Conservation (phyloP, 2,113 vertebrate genomes). For the Macrotis lagotis region DNA sequence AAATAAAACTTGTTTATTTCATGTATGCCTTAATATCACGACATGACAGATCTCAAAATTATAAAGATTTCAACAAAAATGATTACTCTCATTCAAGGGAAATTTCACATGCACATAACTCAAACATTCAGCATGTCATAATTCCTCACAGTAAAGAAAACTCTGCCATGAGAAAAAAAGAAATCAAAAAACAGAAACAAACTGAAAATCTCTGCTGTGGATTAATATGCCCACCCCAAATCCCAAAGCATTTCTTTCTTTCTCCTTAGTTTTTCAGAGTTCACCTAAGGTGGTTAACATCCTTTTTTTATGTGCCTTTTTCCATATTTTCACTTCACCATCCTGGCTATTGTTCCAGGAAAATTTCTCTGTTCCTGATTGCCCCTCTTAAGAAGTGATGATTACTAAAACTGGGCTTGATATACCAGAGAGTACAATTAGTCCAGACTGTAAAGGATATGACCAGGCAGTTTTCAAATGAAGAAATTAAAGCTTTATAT, state of each 20-base stretch:
- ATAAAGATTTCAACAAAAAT: background rate
- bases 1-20: background rate
- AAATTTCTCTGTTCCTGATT: background rate
- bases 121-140: background rate
- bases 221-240: background rate
- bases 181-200: too few species aligned
- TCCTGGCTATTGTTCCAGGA: background rate
- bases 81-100: background rate
- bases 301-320: background rate
- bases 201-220: background rate
- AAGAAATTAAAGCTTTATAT: too few species aligned
- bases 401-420: background rate
- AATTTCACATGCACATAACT: background rate
- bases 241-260: background rate
- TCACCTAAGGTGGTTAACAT: background rate
- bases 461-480: too few species aligned
- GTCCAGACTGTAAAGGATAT: too few species aligned
- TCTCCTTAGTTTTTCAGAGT: background rate
- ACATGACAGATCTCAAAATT: background rate
- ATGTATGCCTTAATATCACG: background rate
- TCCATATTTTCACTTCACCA: background rate
- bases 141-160: background rate
- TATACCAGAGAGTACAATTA: background rate
- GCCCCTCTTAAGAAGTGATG: background rate
- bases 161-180: background rate